phyloP scores from a whole-genome alignment of 1,140 invertebrate species.

The Eufriesea mexicana region DNA sequence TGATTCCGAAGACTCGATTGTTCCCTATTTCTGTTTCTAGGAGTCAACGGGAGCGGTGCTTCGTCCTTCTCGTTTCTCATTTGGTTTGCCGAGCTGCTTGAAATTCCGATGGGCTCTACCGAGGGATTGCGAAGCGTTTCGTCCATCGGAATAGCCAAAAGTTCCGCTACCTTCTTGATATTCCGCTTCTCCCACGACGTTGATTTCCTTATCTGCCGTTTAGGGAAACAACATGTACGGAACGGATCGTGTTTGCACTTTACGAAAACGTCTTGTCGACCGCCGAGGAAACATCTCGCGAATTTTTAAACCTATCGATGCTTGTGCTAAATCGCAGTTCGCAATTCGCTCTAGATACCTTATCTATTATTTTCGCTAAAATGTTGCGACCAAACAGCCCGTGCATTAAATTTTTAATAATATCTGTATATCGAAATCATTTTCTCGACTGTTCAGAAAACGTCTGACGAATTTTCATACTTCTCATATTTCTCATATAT shows the following conservation, averaged over 20 bases:
- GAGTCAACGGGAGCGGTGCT: neutral
- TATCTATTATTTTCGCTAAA: too few species aligned
- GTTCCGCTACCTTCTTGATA: slow-evolving; percentile 71
- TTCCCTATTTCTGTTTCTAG: neutral
- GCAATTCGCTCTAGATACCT: too few species aligned
- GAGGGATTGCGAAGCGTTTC: slow-evolving; percentile 44
- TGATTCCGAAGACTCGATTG: neutral
- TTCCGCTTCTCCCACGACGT: slow-evolving; percentile 69
- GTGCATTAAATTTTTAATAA: too few species aligned
- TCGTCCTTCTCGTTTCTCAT: slow-evolving; percentile 20
- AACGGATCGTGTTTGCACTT: neutral
- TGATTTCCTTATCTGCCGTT: slow-evolving; percentile 68
- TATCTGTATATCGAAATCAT: too few species aligned
- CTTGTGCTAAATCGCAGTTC: too few species aligned
- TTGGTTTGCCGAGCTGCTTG: slow-evolving; percentile 35
- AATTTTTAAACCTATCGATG: neutral
- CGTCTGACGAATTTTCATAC: too few species aligned
- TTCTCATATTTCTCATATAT: too few species aligned
- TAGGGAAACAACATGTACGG: neutral
- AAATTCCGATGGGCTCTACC: slow-evolving; percentile 48
- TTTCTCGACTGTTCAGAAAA: too few species aligned
- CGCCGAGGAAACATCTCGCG: neutral
- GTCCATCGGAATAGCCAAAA: slow-evolving; percentile 64
- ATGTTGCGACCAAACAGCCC: too few species aligned
- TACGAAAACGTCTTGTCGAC: neutral